Conservation (phyloP, 2,113 vertebrate genomes). For the Ciconia stormi region DNA sequence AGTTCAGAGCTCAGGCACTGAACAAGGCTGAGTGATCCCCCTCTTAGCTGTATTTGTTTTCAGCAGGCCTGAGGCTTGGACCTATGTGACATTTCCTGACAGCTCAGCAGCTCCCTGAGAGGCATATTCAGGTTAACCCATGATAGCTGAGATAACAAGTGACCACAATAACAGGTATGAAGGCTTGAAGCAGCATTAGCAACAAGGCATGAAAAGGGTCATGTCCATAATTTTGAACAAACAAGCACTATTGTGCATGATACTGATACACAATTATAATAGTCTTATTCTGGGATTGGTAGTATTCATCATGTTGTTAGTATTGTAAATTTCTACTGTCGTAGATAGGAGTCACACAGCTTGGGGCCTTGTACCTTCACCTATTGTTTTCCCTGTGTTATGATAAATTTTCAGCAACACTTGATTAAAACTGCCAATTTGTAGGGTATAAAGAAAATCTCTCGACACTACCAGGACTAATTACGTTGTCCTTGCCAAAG, state of each 20-base stretch:
- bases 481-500: conserved; percentile 83
- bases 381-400: conserved; percentile 78
- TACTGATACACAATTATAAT: conserved; percentile 62
- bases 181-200: not conserved
- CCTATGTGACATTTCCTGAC: not conserved
- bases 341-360: conserved; percentile 68
- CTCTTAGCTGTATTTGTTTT: not conserved
- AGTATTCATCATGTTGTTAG: conserved; percentile 69
- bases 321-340: conserved; percentile 70
- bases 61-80: not conserved
- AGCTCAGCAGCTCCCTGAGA: not conserved
- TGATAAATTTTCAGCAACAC: conserved; percentile 80
- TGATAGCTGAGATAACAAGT: not conserved
- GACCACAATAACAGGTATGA: not conserved
- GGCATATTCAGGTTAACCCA: not conserved
- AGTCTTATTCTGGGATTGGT: conserved; percentile 43
- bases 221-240: conserved; percentile 47
- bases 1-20: not conserved
- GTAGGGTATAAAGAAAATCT: conserved; percentile 81
- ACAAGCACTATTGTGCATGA: conserved; percentile 17
- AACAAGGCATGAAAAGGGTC: not conserved
- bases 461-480: conserved; percentile 79
- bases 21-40: not conserved
- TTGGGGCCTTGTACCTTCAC: conserved; percentile 67
- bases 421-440: conserved; percentile 83